These are phyloP conservation scores for Helicoverpa zea DNA, from an alignment of 1,140 invertebrate genomes.

Conservation along the genomic window DNA sequence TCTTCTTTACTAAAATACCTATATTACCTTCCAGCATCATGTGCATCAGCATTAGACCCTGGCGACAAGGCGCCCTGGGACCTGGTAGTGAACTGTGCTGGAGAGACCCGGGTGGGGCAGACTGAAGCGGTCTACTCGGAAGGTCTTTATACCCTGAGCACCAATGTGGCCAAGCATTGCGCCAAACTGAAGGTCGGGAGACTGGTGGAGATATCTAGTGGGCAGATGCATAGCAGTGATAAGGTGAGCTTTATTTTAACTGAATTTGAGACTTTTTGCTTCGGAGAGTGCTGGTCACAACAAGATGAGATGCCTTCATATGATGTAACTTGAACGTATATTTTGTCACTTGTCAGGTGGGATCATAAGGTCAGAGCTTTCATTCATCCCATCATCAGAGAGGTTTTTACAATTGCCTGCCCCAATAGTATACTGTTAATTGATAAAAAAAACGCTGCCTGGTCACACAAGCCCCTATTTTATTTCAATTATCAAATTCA, in stretches of 20 bases:
- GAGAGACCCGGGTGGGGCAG: constrained; percentile 95
- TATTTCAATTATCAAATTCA: too few relatives aligned
- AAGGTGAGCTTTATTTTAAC: constrained; percentile 87
- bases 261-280: too few relatives aligned
- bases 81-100: constrained; percentile 95
- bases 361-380: too few relatives aligned
- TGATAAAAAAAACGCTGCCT: too few relatives aligned
- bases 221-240: constrained; percentile 92
- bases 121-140: constrained; percentile 96
- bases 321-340: too few relatives aligned
- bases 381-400: too few relatives aligned
- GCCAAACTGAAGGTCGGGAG: constrained; percentile 89
- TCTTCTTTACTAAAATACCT: not conserved
- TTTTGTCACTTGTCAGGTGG: too few relatives aligned
- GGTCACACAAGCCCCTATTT: too few relatives aligned
- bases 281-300: too few relatives aligned
- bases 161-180: constrained; percentile 94
- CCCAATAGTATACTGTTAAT: too few relatives aligned
- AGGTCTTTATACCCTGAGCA: constrained; percentile 94
- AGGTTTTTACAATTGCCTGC: too few relatives aligned
- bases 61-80: constrained; percentile 89
- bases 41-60: constrained; percentile 91
- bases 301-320: too few relatives aligned
- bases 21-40: constrained; percentile 88
- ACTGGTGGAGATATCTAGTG: constrained; percentile 95